phyloP scores from a whole-genome alignment of 2,113 vertebrate genomes.

The Charina bottae region DNA sequence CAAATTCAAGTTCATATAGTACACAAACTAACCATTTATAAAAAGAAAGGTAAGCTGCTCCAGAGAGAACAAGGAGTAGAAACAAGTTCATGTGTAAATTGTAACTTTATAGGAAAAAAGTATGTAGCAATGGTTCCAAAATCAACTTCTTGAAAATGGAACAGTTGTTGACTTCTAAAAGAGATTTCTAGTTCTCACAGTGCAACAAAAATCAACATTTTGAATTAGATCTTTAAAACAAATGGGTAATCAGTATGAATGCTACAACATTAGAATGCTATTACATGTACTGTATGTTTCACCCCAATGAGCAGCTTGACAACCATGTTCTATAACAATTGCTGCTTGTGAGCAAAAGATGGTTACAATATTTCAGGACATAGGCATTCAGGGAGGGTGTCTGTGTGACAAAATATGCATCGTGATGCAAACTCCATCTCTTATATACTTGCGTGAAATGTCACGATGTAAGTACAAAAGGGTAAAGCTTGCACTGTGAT shows the following conservation, averaged over 20 bases:
- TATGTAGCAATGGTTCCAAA: not conserved
- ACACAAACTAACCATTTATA: not conserved
- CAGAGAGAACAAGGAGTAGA: not conserved
- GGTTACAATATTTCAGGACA: not conserved
- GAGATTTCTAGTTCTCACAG: not conserved
- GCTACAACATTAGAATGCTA: not conserved
- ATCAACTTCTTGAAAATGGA: not conserved
- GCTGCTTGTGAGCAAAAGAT: not conserved
- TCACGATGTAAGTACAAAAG: too few species aligned
- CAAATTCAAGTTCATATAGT: rapidly evolving
- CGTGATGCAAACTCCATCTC: too few species aligned
- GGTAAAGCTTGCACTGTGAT: too few species aligned
- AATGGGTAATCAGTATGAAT: not conserved
- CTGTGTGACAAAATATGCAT: too few species aligned
- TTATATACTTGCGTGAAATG: too few species aligned
- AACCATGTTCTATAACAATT: not conserved
- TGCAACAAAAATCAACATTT: not conserved
- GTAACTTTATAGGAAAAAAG: not conserved
- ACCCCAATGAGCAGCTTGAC: not conserved
- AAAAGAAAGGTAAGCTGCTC: not conserved
- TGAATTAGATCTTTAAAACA: not conserved
- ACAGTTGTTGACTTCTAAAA: not conserved
- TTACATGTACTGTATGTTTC: not conserved
- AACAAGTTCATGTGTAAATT: too few species aligned
- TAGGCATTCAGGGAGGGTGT: too few species aligned